Evolutionary conservation across 1,140 invertebrate species (phyloP).

Genomic region (Ceratitis capitata): DNA sequence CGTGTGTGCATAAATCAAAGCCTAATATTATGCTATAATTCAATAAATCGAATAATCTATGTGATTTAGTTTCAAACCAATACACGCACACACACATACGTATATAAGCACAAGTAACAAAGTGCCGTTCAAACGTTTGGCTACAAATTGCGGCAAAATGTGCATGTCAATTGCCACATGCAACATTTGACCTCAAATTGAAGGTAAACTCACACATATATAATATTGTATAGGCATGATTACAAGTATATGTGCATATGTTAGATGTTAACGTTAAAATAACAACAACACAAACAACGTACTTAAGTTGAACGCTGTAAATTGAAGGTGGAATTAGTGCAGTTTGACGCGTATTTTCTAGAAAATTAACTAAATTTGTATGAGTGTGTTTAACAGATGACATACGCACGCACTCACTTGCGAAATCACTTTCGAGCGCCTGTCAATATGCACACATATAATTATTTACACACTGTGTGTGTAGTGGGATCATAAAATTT

Average conservation of each 20-base stretch:
- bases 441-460: constrained; percentile 18
- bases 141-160: neutral
- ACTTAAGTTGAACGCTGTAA: too few relatives aligned
- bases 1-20: neutral
- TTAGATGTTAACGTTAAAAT: neutral
- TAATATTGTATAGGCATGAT: neutral
- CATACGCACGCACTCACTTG: neutral
- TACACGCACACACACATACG: too few relatives aligned
- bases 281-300: neutral
- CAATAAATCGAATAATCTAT: constrained; percentile 15
- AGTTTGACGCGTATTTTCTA: neutral
- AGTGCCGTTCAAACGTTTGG: neutral
- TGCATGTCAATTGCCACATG: constrained; percentile 1
- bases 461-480: neutral
- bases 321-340: neutral
- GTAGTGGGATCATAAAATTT: neutral
- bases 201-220: neutral
- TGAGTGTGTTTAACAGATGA: neutral
- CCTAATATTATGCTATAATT: constrained; percentile 4
- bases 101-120: neutral
- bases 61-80: neutral
- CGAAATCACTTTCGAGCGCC: neutral
- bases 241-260: too few relatives aligned
- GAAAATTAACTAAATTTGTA: neutral
- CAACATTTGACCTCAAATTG: neutral